These are phyloP conservation scores for Bombus balteatus DNA, from an alignment of 1,140 invertebrate genomes.

Conservation along the genomic window DNA sequence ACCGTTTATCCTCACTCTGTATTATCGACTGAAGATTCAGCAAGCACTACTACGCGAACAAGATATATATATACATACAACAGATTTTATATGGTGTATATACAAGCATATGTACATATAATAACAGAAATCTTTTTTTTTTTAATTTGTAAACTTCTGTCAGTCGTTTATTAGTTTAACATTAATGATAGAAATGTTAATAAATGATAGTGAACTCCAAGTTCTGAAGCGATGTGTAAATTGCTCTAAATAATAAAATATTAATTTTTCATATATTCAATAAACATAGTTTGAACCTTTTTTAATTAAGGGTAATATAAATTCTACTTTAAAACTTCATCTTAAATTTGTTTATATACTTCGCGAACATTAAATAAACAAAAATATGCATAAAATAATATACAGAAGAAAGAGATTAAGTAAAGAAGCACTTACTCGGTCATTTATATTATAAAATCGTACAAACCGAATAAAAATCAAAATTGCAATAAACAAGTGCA, in stretches of 20 bases:
- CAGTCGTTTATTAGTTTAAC: not conserved
- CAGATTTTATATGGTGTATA: not conserved
- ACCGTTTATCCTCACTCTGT: not conserved
- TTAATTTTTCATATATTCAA: not conserved
- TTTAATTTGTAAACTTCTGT: not conserved
- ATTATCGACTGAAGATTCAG: slow-evolving; percentile 40
- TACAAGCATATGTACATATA: no score
- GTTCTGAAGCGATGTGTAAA: not conserved
- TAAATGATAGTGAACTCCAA: not conserved
- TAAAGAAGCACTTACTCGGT: not conserved
- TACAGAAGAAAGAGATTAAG: not conserved
- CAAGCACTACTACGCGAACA: not conserved
- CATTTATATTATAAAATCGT: not conserved
- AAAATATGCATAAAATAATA: not conserved
- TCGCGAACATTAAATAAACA: not conserved
- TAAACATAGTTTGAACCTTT: not conserved
- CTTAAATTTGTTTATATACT: not conserved
- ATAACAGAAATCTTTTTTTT: not conserved
- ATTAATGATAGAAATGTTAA: no score
- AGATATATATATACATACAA: not conserved
- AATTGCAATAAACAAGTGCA: not conserved
- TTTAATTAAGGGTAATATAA: not conserved
- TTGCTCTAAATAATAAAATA: not conserved
- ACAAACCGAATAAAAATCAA: not conserved
- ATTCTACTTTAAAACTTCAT: not conserved